These are phyloP conservation scores for Cichladusa arquata DNA, from an alignment of 2,113 vertebrate species.

Conservation along the genomic window DNA sequence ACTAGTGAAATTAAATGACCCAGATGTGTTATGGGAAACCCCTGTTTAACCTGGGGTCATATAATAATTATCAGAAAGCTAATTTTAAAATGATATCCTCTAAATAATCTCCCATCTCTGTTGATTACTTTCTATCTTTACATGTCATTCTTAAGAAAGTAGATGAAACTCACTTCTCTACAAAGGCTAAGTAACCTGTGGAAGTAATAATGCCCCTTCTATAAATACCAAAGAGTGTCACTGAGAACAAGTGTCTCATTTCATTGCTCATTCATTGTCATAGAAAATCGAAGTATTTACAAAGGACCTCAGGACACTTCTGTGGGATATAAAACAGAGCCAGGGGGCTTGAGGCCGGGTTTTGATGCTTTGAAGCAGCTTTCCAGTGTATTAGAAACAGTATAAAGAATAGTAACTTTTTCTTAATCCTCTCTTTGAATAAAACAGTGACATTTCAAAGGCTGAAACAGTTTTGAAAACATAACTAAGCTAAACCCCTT, in stretches of 20 bases:
- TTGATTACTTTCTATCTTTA: not conserved
- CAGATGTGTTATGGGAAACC: not conserved
- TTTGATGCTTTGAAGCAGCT: constrained; percentile 1
- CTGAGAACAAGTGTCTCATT: not conserved
- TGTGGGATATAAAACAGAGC: not conserved
- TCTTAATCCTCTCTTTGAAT: constrained; percentile 30
- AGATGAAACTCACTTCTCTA: not conserved
- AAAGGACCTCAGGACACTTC: not conserved
- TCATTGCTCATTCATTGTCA: not conserved
- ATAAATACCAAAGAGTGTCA: not conserved
- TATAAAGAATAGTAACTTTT: constrained; percentile 16
- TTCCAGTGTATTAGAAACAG: constrained; percentile 7
- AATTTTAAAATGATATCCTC: not conserved
- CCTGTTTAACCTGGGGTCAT: not conserved
- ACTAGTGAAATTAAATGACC: not conserved
- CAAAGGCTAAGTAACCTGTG: not conserved
- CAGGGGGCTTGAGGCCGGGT: not conserved
- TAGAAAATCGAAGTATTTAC: not conserved
- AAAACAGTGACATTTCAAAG: constrained; percentile 37
- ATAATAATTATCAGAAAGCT: not conserved
- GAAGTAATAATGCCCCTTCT: not conserved
- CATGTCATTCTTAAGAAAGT: not conserved
- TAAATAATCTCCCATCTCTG: not conserved
- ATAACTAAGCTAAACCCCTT: constrained; percentile 33
- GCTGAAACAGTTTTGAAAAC: constrained; percentile 12